Evolutionary conservation across 2,113 vertebrate genomes (phyloP).

Genomic region (Arizona elegans): DNA sequence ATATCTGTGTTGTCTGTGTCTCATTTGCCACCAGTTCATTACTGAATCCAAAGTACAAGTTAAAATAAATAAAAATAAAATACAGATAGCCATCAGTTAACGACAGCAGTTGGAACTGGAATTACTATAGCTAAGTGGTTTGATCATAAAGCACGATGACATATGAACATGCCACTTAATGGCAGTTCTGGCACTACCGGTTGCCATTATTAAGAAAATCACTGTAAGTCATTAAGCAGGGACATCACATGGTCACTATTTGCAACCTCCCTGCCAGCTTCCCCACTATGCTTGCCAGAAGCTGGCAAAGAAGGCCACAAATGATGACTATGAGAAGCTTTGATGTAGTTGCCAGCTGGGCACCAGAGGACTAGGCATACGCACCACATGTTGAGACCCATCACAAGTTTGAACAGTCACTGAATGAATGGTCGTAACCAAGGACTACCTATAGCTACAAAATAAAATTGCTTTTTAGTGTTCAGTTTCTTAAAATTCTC

Average conservation of each 20-base stretch:
- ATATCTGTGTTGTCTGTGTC: neutral
- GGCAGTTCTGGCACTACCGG: neutral
- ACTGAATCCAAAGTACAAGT: neutral
- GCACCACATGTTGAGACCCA: neutral
- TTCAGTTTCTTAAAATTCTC: neutral
- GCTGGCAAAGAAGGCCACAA: neutral
- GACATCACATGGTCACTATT: neutral
- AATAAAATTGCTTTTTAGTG: neutral
- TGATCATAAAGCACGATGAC: neutral
- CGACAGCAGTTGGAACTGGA: neutral
- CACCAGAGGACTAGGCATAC: neutral
- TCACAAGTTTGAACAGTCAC: neutral
- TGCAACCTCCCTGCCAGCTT: neutral
- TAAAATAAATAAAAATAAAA: neutral
- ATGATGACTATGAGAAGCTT: neutral
- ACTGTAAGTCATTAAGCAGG: neutral
- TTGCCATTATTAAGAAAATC: neutral
- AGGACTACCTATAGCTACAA: neutral
- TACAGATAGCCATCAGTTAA: neutral
- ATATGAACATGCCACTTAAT: neutral
- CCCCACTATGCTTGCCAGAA: neutral
- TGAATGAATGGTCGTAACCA: neutral
- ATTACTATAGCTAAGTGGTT: neutral
- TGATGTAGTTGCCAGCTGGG: neutral
- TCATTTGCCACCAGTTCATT: neutral